Conservation (phyloP, 2,888 invertebrate species). For the Epistrophella euchroma region DNA sequence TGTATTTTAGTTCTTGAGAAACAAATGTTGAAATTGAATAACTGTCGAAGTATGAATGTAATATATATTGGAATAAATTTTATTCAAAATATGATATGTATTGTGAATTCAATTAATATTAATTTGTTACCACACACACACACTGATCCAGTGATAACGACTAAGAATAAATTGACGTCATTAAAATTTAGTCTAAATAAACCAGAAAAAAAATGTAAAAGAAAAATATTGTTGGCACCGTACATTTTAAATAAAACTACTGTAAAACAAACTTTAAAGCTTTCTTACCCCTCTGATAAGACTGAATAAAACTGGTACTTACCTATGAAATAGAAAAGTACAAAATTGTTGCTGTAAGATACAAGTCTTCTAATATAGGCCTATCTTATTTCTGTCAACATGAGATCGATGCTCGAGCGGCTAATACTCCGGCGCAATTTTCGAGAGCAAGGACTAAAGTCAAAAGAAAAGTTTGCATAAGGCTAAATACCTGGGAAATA, state of each 20-base stretch:
- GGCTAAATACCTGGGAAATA: too few species aligned
- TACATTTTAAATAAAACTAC: constrained; percentile 62
- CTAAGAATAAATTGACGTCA: constrained; percentile 37
- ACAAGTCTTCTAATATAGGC: too few species aligned
- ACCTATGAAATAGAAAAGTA: too few species aligned
- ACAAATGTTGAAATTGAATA: constrained; percentile 78
- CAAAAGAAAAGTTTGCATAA: too few species aligned
- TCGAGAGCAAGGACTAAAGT: too few species aligned
- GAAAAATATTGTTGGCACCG: constrained; percentile 59
- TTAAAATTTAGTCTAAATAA: constrained; percentile 48
- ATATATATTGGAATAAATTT: constrained; percentile 77
- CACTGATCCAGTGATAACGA: constrained; percentile 49
- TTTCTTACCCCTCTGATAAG: not conserved
- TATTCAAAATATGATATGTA: constrained; percentile 75
- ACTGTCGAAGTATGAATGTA: constrained; percentile 79
- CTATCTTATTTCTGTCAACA: too few species aligned
- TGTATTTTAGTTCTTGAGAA: constrained; percentile 74
- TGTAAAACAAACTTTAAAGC: constrained; percentile 28
- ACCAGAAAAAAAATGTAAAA: constrained; percentile 46
- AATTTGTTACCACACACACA: constrained; percentile 55
- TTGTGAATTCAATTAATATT: constrained; percentile 60
- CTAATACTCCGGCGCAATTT: too few species aligned
- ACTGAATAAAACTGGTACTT: too few species aligned
- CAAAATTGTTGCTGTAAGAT: too few species aligned
- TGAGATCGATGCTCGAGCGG: too few species aligned